These are phyloP conservation scores for Ornithoptera alexandrae DNA, from an alignment of 2,888 invertebrate genomes.

Conservation along the genomic window DNA sequence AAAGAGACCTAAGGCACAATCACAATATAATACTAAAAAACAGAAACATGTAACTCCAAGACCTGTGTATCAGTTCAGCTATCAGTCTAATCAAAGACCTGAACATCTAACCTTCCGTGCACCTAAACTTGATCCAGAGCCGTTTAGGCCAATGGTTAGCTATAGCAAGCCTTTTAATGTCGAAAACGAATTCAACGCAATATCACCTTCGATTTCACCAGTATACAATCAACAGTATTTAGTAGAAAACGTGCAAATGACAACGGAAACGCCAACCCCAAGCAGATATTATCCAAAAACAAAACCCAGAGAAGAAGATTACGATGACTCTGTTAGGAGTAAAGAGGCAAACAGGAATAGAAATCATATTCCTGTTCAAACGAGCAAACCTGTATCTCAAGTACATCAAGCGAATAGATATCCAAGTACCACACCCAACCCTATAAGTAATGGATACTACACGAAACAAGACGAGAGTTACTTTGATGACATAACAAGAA, in stretches of 20 bases:
- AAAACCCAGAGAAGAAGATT: conserved; percentile 71
- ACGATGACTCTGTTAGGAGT: conserved; percentile 56
- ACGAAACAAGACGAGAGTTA: conserved; percentile 84
- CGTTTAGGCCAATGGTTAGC: conserved; percentile 83
- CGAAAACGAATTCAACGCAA: conserved; percentile 68
- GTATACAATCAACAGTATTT: conserved; percentile 68
- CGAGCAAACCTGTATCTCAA: conserved; percentile 55
- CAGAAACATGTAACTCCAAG: conserved; percentile 77
- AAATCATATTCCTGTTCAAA: conserved; percentile 60
- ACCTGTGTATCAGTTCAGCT: conserved; percentile 86
- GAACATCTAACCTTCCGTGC: conserved; percentile 72
- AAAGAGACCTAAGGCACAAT: conserved; percentile 75
- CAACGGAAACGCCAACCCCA: conserved; percentile 75
- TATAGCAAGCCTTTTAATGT: conserved; percentile 75
- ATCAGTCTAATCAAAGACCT: conserved; percentile 79
- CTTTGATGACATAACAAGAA: conserved; percentile 86
- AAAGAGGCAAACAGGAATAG: conserved; percentile 59
- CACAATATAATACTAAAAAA: conserved; percentile 64
- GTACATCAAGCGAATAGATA: conserved; percentile 55
- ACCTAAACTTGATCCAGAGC: conserved; percentile 79
- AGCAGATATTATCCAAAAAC: conserved; percentile 74
- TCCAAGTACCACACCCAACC: conserved; percentile 76
- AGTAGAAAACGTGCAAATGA: conserved; percentile 69
- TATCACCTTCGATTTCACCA: conserved; percentile 64
- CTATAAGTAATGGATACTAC: conserved; percentile 82